A percentile compares a stretch with the other conserved stretches of the same genome.
Evolutionary conservation across 2,888 invertebrate genomes (phyloP).

Genomic region (Cheilosia vernalis): DNA sequence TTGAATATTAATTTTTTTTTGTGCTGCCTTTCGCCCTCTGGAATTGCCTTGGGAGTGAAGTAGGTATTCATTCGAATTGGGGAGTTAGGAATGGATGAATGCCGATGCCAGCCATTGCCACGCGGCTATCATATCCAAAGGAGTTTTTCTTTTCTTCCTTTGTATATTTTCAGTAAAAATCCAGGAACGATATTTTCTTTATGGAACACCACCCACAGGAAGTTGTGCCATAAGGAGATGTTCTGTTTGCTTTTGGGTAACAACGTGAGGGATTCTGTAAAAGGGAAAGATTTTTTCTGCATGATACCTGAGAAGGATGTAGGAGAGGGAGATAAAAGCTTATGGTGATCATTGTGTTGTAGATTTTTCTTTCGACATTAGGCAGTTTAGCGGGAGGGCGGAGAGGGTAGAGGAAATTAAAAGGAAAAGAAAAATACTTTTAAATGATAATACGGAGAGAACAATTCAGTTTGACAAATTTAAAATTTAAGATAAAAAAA

Average conservation of each 20-base stretch:
- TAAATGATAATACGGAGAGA: no score
- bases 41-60: slow-evolving; percentile 46
- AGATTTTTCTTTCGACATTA: slow-evolving; percentile 23
- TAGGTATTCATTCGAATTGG: slow-evolving; percentile 19
- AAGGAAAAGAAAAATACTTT: no score
- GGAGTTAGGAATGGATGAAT: slow-evolving; percentile 63
- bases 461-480: no score
- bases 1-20: slow-evolving; percentile 74
- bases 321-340: neutral
- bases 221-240: slow-evolving; percentile 48
- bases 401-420: no score
- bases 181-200: slow-evolving; percentile 51
- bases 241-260: slow-evolving; percentile 51
- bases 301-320: slow-evolving; percentile 48
- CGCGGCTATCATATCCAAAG: slow-evolving; percentile 44
- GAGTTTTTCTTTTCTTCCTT: slow-evolving; percentile 11
- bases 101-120: slow-evolving; percentile 61
- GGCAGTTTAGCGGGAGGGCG: slow-evolving; percentile 1
- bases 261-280: slow-evolving; percentile 52
- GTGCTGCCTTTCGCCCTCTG: slow-evolving; percentile 2
- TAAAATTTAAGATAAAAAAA: no score
- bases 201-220: slow-evolving; percentile 42
- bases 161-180: slow-evolving; percentile 24
- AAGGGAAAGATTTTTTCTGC: slow-evolving; percentile 39
- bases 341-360: slow-evolving; percentile 35